phyloP scores from a whole-genome alignment of 53 echinoderm and acorn worm genomes.

The Arbacia lixula region DNA sequence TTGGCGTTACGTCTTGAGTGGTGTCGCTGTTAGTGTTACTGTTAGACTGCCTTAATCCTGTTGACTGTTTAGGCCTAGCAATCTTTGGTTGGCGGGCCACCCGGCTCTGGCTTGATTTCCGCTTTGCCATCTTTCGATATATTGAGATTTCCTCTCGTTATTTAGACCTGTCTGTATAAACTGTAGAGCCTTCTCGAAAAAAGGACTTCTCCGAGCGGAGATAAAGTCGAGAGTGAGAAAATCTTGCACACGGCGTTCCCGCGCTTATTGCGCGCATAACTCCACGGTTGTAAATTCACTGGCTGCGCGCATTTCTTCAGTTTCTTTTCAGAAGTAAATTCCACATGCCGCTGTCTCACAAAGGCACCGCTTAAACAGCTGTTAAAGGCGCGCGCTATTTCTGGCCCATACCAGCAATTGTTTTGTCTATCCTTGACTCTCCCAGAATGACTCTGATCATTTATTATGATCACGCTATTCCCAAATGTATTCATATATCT shows the following conservation, averaged over 20 bases:
- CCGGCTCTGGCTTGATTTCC: constrained; percentile 11
- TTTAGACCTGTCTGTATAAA: not conserved
- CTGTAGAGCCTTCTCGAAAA: constrained; percentile 20
- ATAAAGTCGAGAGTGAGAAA: constrained; percentile 12
- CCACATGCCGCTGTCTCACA: constrained; percentile 7
- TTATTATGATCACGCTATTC: too few relatives aligned
- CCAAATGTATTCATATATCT: too few relatives aligned
- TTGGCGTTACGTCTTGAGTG: constrained; percentile 23
- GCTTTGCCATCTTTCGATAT: constrained; percentile 15
- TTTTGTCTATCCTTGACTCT: too few relatives aligned
- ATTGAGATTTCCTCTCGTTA: constrained; percentile 6
- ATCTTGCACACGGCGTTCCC: not conserved
- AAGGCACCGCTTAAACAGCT: constrained; percentile 20
- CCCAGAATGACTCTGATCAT: too few relatives aligned
- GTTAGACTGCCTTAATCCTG: not conserved
- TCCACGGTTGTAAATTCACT: not conserved
- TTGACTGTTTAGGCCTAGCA: not conserved
- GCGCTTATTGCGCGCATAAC: not conserved
- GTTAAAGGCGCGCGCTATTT: not conserved
- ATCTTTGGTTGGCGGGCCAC: not conserved
- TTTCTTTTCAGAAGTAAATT: not conserved
- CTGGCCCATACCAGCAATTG: too few relatives aligned
- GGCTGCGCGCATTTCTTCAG: not conserved
- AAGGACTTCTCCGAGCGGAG: constrained; percentile 14
- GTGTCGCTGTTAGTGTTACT: too few relatives aligned